Evolutionary conservation across 1,140 invertebrate species (phyloP).

Genomic region (Belonocnema kinseyi): DNA sequence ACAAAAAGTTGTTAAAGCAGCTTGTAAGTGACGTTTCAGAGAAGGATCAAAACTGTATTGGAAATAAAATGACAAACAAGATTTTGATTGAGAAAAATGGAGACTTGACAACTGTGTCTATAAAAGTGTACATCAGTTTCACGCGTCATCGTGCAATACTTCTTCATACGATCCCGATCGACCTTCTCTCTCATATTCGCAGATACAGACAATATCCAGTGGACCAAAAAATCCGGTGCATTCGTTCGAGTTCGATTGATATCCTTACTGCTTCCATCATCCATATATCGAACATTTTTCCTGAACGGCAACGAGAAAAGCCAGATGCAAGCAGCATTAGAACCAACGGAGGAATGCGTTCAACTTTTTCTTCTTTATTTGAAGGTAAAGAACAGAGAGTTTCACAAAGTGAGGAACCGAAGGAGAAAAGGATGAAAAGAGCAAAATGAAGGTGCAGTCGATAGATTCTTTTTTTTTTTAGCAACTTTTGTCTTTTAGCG

Average conservation of each 20-base stretch:
- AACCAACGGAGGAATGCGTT: neutral
- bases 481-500: constrained; percentile 69
- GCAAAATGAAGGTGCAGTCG: constrained; percentile 35
- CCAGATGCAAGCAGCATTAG: neutral
- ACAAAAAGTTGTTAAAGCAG: too few species aligned
- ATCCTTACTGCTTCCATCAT: neutral
- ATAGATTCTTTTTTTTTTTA: constrained; percentile 67
- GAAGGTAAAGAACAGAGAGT: neutral
- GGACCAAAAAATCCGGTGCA: constrained; percentile 1
- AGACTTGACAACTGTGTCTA: neutral
- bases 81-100: too few species aligned
- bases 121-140: neutral
- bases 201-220: constrained; percentile 6
- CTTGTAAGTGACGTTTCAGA: too few species aligned
- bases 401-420: constrained; percentile 39
- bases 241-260: neutral
- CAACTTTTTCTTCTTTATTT: neutral
- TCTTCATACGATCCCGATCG: neutral
- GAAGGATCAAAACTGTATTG: too few species aligned
- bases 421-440: constrained; percentile 46
- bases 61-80: too few species aligned
- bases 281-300: neutral
- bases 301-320: neutral
- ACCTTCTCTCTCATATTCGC: neutral
- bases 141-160: neutral